Conservation (phyloP, 2,888 invertebrate genomes). For the Alviniconcha strummeri region DNA sequence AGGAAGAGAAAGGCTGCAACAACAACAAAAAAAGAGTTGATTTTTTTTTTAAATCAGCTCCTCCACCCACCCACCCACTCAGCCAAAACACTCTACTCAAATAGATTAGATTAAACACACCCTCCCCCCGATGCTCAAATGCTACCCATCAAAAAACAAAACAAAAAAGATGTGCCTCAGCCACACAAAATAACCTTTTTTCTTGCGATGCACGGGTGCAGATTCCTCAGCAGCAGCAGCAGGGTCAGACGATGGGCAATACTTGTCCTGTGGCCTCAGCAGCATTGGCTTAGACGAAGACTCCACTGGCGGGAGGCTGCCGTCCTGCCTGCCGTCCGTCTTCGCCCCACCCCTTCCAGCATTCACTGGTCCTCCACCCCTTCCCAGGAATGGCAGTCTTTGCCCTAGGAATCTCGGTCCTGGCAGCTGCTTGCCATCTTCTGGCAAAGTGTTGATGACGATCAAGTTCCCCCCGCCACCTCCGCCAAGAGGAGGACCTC, state of each 20-base stretch:
- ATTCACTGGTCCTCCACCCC: neutral
- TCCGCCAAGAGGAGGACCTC: neutral
- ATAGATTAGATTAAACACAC: too few relatives aligned
- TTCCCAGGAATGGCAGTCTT: neutral
- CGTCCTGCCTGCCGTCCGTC: neutral
- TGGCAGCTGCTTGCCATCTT: slow-evolving; percentile 35
- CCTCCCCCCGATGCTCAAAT: too few relatives aligned
- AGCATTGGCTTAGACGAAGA: slow-evolving; percentile 43
- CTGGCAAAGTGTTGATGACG: slow-evolving; percentile 47
- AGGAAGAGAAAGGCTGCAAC: too few relatives aligned
- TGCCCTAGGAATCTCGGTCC: neutral
- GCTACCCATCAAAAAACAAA: too few relatives aligned
- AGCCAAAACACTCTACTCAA: too few relatives aligned
- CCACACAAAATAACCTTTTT: slow-evolving; percentile 15
- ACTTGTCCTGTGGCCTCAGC: slow-evolving; percentile 63
- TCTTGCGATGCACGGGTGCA: slow-evolving; percentile 24
- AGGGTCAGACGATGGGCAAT: slow-evolving; percentile 52
- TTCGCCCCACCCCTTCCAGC: neutral
- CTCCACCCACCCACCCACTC: too few relatives aligned
- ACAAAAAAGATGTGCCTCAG: too few relatives aligned
- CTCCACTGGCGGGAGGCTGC: slow-evolving; percentile 1
- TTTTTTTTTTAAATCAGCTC: too few relatives aligned
- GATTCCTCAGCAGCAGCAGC: slow-evolving; percentile 36
- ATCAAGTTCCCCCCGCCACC: slow-evolving; percentile 48
- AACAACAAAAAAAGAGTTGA: too few relatives aligned